Percentiles rank a stretch among this genome's conserved stretches.
Conservation (phyloP, 2,888 invertebrate species). For the Drosophila ezoana region DNA sequence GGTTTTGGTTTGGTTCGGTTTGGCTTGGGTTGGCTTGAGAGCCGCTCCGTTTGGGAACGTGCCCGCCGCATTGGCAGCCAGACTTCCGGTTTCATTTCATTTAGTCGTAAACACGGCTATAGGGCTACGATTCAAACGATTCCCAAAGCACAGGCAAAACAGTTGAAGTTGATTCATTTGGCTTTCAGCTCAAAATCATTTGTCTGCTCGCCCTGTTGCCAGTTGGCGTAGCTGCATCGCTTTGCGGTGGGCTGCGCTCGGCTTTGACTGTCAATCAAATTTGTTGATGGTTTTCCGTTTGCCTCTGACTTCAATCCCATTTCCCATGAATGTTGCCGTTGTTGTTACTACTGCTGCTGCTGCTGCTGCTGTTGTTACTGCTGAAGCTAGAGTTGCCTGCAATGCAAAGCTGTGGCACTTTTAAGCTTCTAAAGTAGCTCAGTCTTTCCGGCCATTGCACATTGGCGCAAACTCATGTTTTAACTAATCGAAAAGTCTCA, state of each 20-base stretch:
- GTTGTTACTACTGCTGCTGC: slow-evolving; percentile 2
- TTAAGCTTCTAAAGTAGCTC: slow-evolving; percentile 51
- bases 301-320: slow-evolving; percentile 58
- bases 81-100: slow-evolving; percentile 64
- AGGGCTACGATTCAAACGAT: slow-evolving; percentile 45
- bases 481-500: slow-evolving; percentile 2
- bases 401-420: slow-evolving; percentile 18
- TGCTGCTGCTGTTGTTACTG: slow-evolving; percentile 14
- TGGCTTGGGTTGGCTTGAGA: slow-evolving; percentile 13
- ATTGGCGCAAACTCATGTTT: slow-evolving; percentile 19
- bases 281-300: slow-evolving; percentile 61
- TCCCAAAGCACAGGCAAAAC: slow-evolving; percentile 38
- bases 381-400: slow-evolving; percentile 8
- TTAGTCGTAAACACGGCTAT: slow-evolving; percentile 44
- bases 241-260: slow-evolving; percentile 50
- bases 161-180: slow-evolving; percentile 44
- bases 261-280: slow-evolving; percentile 63
- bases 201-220: slow-evolving; percentile 23
- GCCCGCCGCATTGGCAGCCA: slow-evolving; percentile 48
- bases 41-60: slow-evolving; percentile 40
- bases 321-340: slow-evolving; percentile 24
- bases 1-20: slow-evolving; percentile 8
- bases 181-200: slow-evolving; percentile 42
- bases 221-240: slow-evolving; percentile 15
- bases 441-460: slow-evolving; percentile 53